Evolutionary conservation across 2,888 invertebrate species (phyloP).

Genomic region (Amblyjoppa proteus): DNA sequence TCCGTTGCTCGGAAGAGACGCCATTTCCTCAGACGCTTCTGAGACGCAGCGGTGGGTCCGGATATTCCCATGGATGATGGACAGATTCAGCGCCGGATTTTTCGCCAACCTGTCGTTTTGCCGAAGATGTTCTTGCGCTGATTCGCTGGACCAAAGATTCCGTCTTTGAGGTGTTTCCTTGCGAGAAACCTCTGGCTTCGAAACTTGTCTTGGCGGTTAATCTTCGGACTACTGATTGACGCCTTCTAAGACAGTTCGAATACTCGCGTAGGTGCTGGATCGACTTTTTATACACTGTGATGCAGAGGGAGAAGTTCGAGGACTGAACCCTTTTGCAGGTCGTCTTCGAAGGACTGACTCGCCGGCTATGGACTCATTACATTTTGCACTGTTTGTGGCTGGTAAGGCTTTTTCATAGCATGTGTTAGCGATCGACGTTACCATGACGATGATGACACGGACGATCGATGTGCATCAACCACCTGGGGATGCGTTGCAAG

Average conservation of each 20-base stretch:
- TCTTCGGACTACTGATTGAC: background rate
- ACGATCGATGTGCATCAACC: conserved; percentile 51
- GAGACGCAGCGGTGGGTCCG: conserved; percentile 21
- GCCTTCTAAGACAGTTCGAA: background rate
- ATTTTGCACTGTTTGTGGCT: conserved; percentile 14
- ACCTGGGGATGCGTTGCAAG: background rate
- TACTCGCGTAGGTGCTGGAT: background rate
- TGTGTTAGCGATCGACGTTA: conserved; percentile 59
- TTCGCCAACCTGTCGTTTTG: background rate
- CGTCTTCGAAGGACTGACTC: conserved; percentile 26
- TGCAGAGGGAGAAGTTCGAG: background rate
- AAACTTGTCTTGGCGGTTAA: background rate
- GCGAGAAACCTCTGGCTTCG: background rate
- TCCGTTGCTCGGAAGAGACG: conserved; percentile 69
- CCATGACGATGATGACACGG: conserved; percentile 60
- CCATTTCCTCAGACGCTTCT: conserved; percentile 65
- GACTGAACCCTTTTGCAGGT: background rate
- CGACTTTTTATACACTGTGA: background rate
- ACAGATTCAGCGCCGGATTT: background rate
- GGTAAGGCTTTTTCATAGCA: conserved; percentile 7
- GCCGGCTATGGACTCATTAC: background rate
- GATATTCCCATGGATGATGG: conserved; percentile 49
- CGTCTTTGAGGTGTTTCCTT: background rate
- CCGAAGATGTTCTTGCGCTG: conserved; percentile 1
- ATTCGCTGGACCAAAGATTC: background rate